Conservation (phyloP, 2,797 vertebrate species). For the Syngnathus acus region DNA sequence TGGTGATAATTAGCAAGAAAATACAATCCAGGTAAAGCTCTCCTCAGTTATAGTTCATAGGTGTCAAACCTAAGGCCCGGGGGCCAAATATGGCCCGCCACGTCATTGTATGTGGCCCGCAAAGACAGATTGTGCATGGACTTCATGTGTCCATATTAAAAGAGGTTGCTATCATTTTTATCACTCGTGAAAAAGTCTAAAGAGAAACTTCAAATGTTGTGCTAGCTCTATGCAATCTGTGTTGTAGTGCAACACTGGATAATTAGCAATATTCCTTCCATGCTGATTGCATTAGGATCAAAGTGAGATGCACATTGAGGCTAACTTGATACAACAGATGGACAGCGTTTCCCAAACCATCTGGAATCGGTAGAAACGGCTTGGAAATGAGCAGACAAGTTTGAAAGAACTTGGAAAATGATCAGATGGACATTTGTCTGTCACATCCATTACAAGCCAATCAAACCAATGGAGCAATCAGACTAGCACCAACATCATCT, state of each 20-base stretch:
- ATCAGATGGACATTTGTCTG: slow-evolving; percentile 5
- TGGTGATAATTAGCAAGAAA: neutral
- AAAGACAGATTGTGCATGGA: too few species aligned
- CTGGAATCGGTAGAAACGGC: neutral
- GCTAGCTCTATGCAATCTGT: neutral
- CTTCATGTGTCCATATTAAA: too few species aligned
- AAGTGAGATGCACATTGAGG: neutral
- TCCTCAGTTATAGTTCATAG: too few species aligned
- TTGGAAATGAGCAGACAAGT: neutral
- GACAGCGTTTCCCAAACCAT: neutral
- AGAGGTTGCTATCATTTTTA: too few species aligned
- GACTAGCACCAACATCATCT: neutral
- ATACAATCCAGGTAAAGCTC: neutral
- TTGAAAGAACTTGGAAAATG: slow-evolving; percentile 1
- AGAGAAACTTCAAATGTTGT: neutral
- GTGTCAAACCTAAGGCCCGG: too few species aligned
- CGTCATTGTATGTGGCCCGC: too few species aligned
- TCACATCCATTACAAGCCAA: slow-evolving; percentile 1
- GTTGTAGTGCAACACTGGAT: neutral
- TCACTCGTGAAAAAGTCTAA: neutral
- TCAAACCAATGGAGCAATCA: neutral
- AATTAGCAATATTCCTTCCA: slow-evolving; percentile 2
- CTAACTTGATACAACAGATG: neutral
- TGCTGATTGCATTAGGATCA: slow-evolving; percentile 3
- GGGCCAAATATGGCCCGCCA: too few species aligned